A percentile compares a stretch with the other conserved stretches of the same genome.
phyloP scores from a whole-genome alignment of 2,113 vertebrate species.

The Gymnarchus niloticus region DNA sequence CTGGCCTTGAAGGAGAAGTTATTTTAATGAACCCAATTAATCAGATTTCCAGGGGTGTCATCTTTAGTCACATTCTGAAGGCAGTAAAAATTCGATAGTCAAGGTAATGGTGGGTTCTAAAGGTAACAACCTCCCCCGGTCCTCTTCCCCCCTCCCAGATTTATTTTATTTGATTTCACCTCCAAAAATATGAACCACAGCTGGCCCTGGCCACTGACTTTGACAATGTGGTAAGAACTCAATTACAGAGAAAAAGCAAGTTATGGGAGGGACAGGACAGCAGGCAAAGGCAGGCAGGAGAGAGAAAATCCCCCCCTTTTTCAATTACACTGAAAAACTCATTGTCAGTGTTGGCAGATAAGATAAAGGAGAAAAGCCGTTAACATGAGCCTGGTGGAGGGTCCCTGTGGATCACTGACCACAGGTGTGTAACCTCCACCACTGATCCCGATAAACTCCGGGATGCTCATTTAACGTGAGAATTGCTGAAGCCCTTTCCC shows the following conservation, averaged over 20 bases:
- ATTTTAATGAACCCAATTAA: background rate
- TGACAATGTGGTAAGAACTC: constrained; percentile 8
- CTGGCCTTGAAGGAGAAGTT: background rate
- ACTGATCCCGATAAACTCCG: constrained; percentile 27
- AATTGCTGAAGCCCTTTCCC: background rate
- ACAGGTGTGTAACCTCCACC: background rate
- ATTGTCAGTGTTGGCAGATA: constrained; percentile 34
- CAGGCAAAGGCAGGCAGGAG: background rate
- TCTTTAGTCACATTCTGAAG: background rate
- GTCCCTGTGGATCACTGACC: constrained; percentile 25
- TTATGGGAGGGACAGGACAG: background rate
- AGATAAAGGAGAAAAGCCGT: constrained; percentile 40
- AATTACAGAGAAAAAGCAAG: constrained; percentile 6
- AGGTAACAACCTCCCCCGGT: background rate
- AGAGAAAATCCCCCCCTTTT: constrained; percentile 32
- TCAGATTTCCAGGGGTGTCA: background rate
- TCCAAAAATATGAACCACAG: background rate
- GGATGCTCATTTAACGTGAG: constrained; percentile 10
- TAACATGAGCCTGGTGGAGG: constrained; percentile 32
- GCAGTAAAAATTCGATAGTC: constrained; percentile 1
- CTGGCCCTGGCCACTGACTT: background rate
- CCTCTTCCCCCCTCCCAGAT: background rate
- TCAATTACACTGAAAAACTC: constrained; percentile 37
- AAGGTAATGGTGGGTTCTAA: background rate
- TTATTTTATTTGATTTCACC: constrained; percentile 3